phyloP scores from a whole-genome alignment of 1,140 invertebrate species.

The Halesus radiatus region DNA sequence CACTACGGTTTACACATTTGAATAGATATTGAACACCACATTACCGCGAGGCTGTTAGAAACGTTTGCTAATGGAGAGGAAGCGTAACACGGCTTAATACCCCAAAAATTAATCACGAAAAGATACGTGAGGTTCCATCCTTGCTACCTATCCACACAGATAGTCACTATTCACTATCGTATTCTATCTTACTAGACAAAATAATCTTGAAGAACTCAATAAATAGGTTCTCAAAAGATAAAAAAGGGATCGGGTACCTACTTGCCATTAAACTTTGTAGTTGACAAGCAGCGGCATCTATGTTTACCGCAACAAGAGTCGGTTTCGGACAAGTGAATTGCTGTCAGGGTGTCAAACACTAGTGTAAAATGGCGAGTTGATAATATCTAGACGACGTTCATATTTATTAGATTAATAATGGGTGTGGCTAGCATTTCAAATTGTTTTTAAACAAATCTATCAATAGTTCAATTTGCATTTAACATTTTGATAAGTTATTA shows the following conservation, averaged over 20 bases:
- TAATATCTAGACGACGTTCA: conserved; percentile 30
- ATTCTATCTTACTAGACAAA: no score
- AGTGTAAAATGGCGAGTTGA: conserved; percentile 50
- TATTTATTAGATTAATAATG: conserved; percentile 47
- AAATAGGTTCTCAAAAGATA: no score
- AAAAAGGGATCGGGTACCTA: not conserved
- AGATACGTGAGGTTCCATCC: no score
- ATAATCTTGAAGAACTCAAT: no score
- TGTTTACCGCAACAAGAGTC: not conserved
- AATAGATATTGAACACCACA: no score
- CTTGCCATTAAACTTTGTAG: not conserved
- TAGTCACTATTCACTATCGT: no score
- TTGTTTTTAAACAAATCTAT: conserved; percentile 13
- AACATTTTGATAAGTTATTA: conserved; percentile 13
- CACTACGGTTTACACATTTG: no score
- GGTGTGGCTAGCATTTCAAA: conserved; percentile 44
- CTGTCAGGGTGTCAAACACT: conserved; percentile 33
- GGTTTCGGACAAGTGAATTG: conserved; percentile 37
- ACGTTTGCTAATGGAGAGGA: no score
- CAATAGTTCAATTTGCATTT: not conserved
- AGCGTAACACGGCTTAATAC: no score
- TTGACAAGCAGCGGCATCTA: not conserved
- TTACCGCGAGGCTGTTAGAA: no score
- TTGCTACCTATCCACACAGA: no score
- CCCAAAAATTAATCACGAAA: no score